A percentile compares a stretch with the other conserved stretches of the same genome.
phyloP scores from a whole-genome alignment of 2,113 vertebrate species.

The Grallaria varia region DNA sequence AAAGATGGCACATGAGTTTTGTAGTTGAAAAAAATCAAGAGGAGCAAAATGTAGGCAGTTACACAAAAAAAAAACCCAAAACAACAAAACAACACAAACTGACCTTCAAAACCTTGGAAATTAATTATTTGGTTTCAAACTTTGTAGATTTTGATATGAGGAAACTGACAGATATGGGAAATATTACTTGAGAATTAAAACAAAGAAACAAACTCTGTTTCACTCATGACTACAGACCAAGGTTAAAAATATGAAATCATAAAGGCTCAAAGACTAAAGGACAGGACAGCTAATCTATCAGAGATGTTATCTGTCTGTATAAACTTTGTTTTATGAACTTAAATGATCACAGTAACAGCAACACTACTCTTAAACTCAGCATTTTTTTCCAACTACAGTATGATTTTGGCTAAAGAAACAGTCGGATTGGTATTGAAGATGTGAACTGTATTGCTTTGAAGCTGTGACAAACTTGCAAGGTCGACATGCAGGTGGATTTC shows the following conservation, averaged over 20 bases:
- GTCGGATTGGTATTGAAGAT: neutral
- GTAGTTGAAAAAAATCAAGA: neutral
- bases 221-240: neutral
- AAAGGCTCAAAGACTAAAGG: neutral
- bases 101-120: neutral
- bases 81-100: no score
- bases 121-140: neutral
- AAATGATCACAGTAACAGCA: neutral
- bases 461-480: rapidly evolving
- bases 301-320: neutral
- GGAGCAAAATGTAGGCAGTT: neutral
- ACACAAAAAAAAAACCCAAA: neutral
- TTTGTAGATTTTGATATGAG: neutral
- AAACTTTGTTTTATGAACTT: neutral
- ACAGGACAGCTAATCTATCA: neutral
- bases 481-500: neutral
- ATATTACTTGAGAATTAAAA: neutral
- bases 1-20: neutral
- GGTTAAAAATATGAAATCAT: neutral
- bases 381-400: neutral
- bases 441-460: neutral
- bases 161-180: neutral
- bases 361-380: neutral
- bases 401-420: neutral
- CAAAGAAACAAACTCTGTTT: neutral